Evolutionary conservation across 2,797 vertebrate genomes (phyloP).

Genomic region (Erpetoichthys calabaricus): DNA sequence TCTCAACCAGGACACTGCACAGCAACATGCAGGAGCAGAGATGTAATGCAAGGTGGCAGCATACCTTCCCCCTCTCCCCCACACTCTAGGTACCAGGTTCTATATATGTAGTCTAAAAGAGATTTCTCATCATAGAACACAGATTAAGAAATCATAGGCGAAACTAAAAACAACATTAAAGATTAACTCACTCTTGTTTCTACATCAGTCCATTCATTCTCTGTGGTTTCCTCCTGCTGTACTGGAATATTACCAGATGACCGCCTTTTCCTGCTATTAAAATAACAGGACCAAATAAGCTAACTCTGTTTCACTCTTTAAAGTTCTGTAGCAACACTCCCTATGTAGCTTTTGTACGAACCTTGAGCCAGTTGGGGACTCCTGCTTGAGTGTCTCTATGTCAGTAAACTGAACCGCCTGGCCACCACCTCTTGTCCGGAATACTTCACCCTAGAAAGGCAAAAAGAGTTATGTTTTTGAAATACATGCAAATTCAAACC

Average conservation of each 20-base stretch:
- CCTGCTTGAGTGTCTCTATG: slow-evolving; percentile 79
- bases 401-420: slow-evolving; percentile 90
- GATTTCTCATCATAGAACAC: not conserved
- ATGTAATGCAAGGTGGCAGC: not conserved
- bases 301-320: too few relatives aligned
- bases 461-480: not conserved
- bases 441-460: slow-evolving; percentile 71
- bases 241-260: slow-evolving; percentile 32
- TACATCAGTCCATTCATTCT: slow-evolving; percentile 77
- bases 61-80: too few relatives aligned
- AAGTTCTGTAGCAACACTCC: too few relatives aligned
- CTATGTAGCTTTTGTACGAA: slow-evolving; percentile 13
- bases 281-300: too few relatives aligned
- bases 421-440: slow-evolving; percentile 79
- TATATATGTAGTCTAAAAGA: too few relatives aligned
- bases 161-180: not conserved
- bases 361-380: slow-evolving; percentile 52
- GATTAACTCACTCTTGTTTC: slow-evolving; percentile 69
- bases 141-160: not conserved
- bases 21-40: not conserved
- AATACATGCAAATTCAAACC: too few relatives aligned
- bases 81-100: too few relatives aligned
- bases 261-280: slow-evolving; percentile 17
- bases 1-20: not conserved
- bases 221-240: slow-evolving; percentile 27